Conservation (phyloP, 2,888 invertebrate genomes). For the Deilephila elpenor region DNA sequence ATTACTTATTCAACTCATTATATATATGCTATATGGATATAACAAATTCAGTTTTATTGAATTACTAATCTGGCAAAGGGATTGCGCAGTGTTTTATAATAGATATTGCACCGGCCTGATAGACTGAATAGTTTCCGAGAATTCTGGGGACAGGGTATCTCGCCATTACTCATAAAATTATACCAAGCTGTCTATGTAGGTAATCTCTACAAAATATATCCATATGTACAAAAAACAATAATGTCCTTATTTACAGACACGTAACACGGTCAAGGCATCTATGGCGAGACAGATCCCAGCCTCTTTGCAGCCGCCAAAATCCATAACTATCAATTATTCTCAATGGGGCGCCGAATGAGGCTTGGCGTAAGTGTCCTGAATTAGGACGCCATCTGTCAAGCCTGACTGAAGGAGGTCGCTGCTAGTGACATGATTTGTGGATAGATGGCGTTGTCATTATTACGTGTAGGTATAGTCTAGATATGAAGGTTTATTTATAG, state of each 20-base stretch:
- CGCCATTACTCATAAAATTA: too few species aligned
- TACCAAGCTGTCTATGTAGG: too few species aligned
- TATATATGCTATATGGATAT: too few species aligned
- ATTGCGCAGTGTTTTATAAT: too few species aligned
- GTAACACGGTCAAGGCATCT: not conserved
- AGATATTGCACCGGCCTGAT: too few species aligned
- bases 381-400: not conserved
- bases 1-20: too few species aligned
- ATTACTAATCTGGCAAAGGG: too few species aligned
- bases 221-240: not conserved
- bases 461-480: not conserved
- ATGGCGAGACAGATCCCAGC: not conserved
- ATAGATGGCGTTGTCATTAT: not conserved
- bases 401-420: not conserved
- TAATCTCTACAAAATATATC: too few species aligned
- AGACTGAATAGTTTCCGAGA: too few species aligned
- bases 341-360: conserved; percentile 1
- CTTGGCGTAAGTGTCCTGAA: not conserved
- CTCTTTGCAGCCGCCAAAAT: conserved; percentile 19
- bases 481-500: not conserved
- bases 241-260: not conserved
- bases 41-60: too few species aligned
- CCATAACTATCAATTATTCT: conserved; percentile 14
- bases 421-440: not conserved
- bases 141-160: too few species aligned